A percentile compares a stretch with the other conserved stretches of the same genome.
phyloP scores from a whole-genome alignment of 2,113 vertebrate genomes.

The Ondatra zibethicus region DNA sequence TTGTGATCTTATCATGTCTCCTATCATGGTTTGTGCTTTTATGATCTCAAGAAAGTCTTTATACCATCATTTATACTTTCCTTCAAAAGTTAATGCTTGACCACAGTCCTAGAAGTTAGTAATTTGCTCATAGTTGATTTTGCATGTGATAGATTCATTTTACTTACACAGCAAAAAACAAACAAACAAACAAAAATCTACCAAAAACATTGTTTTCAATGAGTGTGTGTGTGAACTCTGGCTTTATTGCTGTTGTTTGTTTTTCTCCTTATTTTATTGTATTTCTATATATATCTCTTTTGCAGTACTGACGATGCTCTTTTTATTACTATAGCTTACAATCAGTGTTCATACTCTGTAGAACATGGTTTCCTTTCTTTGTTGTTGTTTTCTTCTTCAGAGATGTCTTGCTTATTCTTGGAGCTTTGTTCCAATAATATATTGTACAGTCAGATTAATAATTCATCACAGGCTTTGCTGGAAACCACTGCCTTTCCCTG shows the following conservation, averaged over 20 bases:
- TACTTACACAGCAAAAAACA: not conserved
- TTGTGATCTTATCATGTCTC: not conserved
- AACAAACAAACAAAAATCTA: not conserved
- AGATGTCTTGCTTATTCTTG: slow-evolving; percentile 56
- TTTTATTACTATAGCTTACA: slow-evolving; percentile 63
- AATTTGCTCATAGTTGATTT: not conserved
- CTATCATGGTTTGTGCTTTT: slow-evolving; percentile 33
- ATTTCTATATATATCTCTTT: not conserved
- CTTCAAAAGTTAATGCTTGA: slow-evolving; percentile 14
- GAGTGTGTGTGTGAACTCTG: not conserved
- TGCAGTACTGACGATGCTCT: slow-evolving; percentile 32
- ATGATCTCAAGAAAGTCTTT: not conserved
- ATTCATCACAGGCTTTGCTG: slow-evolving; percentile 66
- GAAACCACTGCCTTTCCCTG: slow-evolving; percentile 30
- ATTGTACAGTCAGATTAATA: slow-evolving; percentile 68
- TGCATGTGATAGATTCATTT: slow-evolving; percentile 5
- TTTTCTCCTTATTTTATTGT: not conserved
- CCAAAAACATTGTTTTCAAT: not conserved
- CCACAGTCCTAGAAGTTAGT: not conserved
- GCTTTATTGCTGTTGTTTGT: not conserved
- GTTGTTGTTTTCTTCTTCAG: not conserved
- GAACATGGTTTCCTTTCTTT: not conserved
- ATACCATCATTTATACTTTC: not conserved
- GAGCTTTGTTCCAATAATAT: slow-evolving; percentile 52
- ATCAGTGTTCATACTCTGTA: slow-evolving; percentile 36